Evolutionary conservation across 2,888 invertebrate genomes (phyloP), one percentile per base, ranked within the genome.

Genomic region (Hypercompe scribonia): DNA sequence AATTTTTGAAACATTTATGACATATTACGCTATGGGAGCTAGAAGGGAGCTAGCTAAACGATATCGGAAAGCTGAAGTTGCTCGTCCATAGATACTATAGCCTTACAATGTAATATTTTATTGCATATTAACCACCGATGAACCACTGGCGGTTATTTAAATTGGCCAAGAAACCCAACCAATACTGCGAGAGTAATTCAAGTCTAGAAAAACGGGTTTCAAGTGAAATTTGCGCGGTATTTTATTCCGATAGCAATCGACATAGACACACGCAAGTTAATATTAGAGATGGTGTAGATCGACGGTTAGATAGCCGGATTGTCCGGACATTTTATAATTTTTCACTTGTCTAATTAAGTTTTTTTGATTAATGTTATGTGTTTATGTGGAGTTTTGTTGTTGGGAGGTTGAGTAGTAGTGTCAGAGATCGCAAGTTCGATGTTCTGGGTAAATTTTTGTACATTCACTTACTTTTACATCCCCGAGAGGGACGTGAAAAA

Each of bases 71-170:
- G 21, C 11, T 13, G 28, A 21, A 61, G 39, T 11, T 31, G 1
- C 11, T n/a, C 36, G 61, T 36, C 31, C 39, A 42, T 24, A 28
- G 54, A 61, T 39, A 33, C 39, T 11, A 21, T 87, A 83, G 79
- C 87, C 87, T 89, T 91, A 91, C 91, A 89, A 88, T 87, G 88
- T 89, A 89, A 87, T 84, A 85, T 89, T 89, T 89, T 89, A 87
- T 87, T 87, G 87, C 89, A 88, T 88, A 85, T 86, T 86, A 89
- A 87, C 86, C 88, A 85, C 85, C 88, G 85, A 88, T 89, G 88
- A 90, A 90, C 91, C 90, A 86, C 89, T 75, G 86, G 86, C 86
- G 86, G 90, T 90, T 91, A 92, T 91, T 92, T 90, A 91, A 92
- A 93, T 92, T 88, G 91, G 86, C 87, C 86, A 86, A 89, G 87